A percentile compares a stretch with the other conserved stretches of the same genome.
phyloP scores from a whole-genome alignment of 2,888 invertebrate species.

The Diadegma fenestrale region DNA sequence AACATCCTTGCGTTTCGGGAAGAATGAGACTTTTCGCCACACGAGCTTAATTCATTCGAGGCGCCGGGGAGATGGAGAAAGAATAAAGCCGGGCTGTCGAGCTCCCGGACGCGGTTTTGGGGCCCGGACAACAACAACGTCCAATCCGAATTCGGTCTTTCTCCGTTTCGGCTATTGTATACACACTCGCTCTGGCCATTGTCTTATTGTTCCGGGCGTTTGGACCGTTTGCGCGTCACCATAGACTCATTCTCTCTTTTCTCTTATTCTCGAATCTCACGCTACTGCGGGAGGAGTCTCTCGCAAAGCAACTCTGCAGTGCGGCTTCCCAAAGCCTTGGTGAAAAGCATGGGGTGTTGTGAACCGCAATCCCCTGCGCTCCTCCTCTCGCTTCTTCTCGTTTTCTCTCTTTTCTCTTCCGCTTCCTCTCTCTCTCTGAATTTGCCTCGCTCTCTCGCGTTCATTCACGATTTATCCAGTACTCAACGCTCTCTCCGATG shows the following conservation, averaged over 20 bases:
- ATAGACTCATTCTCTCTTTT: constrained; percentile 20
- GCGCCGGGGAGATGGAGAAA: not conserved
- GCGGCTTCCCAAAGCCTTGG: constrained; percentile 17
- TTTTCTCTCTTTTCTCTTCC: not conserved
- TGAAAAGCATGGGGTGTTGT: constrained; percentile 15
- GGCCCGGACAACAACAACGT: constrained; percentile 69
- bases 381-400: not conserved
- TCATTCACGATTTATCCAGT: not conserved
- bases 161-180: constrained; percentile 75
- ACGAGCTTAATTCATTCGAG: not conserved
- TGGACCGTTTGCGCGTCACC: constrained; percentile 67
- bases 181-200: constrained; percentile 78
- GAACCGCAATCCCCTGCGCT: constrained; percentile 50
- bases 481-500: constrained; percentile 1
- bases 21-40: not conserved
- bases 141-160: constrained; percentile 46
- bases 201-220: constrained; percentile 80
- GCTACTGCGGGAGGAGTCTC: not conserved
- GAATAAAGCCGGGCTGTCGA: not conserved
- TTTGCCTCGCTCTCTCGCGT: not conserved
- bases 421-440: not conserved
- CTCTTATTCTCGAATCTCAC: not conserved
- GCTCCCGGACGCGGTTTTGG: constrained; percentile 54
- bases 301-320: constrained; percentile 33
- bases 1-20: not conserved